A percentile compares a stretch with the other conserved stretches of the same genome.
Evolutionary conservation across 2,113 vertebrate species (phyloP).

Genomic region (Lepus europaeus): DNA sequence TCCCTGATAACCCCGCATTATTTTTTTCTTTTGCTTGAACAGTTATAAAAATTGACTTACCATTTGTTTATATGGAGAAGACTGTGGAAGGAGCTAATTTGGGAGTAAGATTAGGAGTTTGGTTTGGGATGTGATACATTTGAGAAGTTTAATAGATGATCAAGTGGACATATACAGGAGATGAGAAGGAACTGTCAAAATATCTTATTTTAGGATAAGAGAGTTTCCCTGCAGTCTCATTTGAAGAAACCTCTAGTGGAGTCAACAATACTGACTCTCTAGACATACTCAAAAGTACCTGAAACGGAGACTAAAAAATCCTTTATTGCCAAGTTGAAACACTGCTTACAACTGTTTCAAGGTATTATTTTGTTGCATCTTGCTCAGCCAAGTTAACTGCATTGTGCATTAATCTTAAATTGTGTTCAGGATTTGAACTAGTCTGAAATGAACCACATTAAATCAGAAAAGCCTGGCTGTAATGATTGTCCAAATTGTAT

Average conservation of each 20-base stretch:
- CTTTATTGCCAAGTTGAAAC: background rate
- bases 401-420: slow-evolving; percentile 29
- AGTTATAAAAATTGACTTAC: background rate
- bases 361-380: background rate
- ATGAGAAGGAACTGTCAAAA: background rate
- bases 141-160: background rate
- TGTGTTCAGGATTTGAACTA: background rate
- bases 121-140: background rate
- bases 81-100: background rate
- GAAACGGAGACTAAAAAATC: slow-evolving; percentile 17
- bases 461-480: background rate
- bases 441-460: background rate
- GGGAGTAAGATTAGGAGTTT: background rate
- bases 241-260: background rate
- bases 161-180: background rate
- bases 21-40: background rate
- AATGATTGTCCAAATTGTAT: background rate
- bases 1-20: background rate
- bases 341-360: background rate
- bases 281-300: background rate
- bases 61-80: background rate
- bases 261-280: background rate
- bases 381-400: background rate
- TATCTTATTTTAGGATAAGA: background rate
- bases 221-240: background rate